A percentile compares a stretch with the other conserved stretches of the same genome.
These are phyloP conservation scores for Muscicapa striata DNA, from an alignment of 2,797 vertebrate genomes.

Conservation along the genomic window DNA sequence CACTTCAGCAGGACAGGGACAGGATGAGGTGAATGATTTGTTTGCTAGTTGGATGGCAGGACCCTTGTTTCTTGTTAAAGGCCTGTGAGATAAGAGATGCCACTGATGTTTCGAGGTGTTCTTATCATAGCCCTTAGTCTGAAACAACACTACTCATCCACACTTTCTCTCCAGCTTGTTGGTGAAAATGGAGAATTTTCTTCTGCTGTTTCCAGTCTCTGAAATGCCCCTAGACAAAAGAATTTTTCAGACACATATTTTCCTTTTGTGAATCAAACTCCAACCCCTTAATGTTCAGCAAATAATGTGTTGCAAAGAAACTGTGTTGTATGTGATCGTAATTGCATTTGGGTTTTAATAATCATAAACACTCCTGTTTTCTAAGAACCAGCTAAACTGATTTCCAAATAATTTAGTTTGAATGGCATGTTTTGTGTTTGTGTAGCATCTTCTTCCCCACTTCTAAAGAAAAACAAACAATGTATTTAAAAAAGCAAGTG, in stretches of 20 bases:
- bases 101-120: not conserved
- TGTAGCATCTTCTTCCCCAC: constrained; percentile 55
- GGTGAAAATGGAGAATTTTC: constrained; percentile 7
- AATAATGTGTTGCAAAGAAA: constrained; percentile 65
- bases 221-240: constrained; percentile 43
- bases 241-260: constrained; percentile 52
- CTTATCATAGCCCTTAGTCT: not conserved
- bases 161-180: not conserved
- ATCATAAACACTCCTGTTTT: constrained; percentile 57
- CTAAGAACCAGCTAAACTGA: constrained; percentile 61
- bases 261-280: constrained; percentile 50
- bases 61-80: not conserved
- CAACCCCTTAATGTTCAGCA: constrained; percentile 49
- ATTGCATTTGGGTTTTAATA: constrained; percentile 72
- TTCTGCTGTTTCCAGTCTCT: not conserved
- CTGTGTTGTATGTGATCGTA: constrained; percentile 63
- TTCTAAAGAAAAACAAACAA: constrained; percentile 71
- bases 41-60: not conserved
- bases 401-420: constrained; percentile 73
- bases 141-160: not conserved
- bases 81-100: not conserved
- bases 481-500: constrained; percentile 30
- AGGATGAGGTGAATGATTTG: not conserved
- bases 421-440: constrained; percentile 64
- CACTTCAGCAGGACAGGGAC: not conserved